These are phyloP conservation scores for Brachyistius frenatus DNA, from an alignment of 2,113 vertebrate species.

Conservation along the genomic window DNA sequence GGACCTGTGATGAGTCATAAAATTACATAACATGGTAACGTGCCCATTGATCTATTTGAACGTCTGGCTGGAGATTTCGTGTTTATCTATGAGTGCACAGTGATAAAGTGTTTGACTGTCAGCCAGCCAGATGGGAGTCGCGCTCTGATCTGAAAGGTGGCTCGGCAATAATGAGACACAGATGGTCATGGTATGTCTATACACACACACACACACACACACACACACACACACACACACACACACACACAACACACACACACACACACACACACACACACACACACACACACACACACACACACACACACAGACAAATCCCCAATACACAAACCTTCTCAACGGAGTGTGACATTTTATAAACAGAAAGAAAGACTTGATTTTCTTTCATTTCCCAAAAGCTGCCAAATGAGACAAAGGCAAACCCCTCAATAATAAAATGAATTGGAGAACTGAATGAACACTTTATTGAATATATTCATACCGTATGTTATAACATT, in stretches of 20 bases:
- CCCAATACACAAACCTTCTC: background rate
- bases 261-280: too few species aligned
- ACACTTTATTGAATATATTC: too few species aligned
- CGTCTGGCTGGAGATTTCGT: conserved; percentile 10
- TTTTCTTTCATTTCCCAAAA: too few species aligned
- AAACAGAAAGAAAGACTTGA: too few species aligned
- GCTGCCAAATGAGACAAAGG: background rate
- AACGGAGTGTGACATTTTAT: background rate
- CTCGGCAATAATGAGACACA: conserved; percentile 67
- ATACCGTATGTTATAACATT: background rate
- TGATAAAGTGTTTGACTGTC: conserved; percentile 53
- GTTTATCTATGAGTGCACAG: conserved; percentile 25
- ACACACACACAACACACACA: too few species aligned
- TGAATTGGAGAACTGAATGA: too few species aligned
- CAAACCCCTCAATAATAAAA: too few species aligned
- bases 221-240: conserved; percentile 1
- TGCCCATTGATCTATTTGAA: background rate
- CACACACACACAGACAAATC: background rate
- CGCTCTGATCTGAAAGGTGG: conserved; percentile 57
- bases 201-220: conserved; percentile 18
- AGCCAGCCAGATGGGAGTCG: conserved; percentile 50
- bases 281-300: too few species aligned
- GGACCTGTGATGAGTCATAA: background rate
- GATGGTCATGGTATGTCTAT: conserved; percentile 48
- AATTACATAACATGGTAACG: conserved; percentile 26